These are phyloP conservation scores for Mycteria americana DNA, from an alignment of 2,797 vertebrate species.

Conservation along the genomic window DNA sequence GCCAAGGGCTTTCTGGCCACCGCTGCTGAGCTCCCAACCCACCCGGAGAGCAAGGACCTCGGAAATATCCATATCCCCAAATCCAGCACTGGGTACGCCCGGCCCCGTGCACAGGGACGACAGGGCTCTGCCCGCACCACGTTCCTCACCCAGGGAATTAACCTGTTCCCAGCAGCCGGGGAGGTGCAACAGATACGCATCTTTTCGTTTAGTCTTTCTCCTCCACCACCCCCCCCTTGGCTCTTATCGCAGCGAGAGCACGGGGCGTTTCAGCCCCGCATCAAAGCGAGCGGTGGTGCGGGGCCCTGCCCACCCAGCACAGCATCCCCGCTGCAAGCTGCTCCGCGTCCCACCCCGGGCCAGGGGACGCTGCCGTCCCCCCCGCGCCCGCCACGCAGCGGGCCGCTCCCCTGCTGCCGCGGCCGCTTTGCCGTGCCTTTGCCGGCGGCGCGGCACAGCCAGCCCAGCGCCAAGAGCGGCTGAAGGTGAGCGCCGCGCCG, in stretches of 20 bases:
- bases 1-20: neutral
- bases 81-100: neutral
- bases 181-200: neutral
- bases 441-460: accelerated
- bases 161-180: accelerated
- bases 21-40: accelerated
- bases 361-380: accelerated
- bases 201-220: neutral
- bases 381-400: accelerated
- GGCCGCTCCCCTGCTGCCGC: neutral
- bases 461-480: neutral
- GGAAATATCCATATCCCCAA: accelerated
- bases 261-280: neutral
- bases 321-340: accelerated
- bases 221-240: neutral
- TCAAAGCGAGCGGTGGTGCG: neutral
- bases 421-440: accelerated
- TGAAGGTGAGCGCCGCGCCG: neutral
- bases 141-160: accelerated
- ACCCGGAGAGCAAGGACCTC: accelerated
- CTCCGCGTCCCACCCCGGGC: accelerated
- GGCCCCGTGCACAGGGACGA: neutral
- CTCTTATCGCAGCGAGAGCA: accelerated
- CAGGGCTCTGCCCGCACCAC: neutral
- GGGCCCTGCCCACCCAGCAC: neutral